Conservation (phyloP, 2,888 invertebrate species). For the Conistra vaccinii region DNA sequence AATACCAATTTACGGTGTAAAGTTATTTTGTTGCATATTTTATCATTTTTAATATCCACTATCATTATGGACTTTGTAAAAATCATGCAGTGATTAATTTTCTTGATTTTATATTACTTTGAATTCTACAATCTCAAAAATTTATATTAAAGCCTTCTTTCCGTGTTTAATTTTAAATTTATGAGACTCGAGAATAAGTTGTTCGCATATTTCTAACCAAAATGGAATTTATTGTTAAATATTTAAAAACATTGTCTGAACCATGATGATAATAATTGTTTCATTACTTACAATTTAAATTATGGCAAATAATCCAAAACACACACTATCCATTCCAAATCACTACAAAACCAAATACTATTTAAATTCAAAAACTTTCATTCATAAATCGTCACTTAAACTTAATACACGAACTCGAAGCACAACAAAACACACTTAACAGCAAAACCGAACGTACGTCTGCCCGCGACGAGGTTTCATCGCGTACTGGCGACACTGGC, state of each 20-base stretch:
- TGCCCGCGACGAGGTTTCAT: constrained; percentile 48
- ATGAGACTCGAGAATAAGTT: neutral
- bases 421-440: constrained; percentile 64
- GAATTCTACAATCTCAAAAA: too few species aligned
- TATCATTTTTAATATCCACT: neutral
- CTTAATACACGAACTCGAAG: constrained; percentile 60
- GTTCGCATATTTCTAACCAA: neutral
- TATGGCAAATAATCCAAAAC: constrained; percentile 51
- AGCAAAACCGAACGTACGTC: constrained; percentile 40
- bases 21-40: neutral
- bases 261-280: neutral
- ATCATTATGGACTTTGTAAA: fast-evolving
- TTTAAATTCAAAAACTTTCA: constrained; percentile 50
- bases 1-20: constrained; percentile 40
- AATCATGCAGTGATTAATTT: neutral
- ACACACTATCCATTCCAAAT: constrained; percentile 49
- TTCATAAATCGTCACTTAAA: constrained; percentile 63
- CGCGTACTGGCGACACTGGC: constrained; percentile 62
- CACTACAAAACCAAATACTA: constrained; percentile 36
- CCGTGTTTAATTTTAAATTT: neutral
- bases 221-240: neutral
- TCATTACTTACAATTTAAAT: constrained; percentile 43
- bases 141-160: neutral
- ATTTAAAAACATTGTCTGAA: neutral
- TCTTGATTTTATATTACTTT: too few species aligned